Evolutionary conservation across 2,888 invertebrate species (phyloP), one percentile per base, ranked within the genome.

Genomic region (Parnassius orleans): DNA sequence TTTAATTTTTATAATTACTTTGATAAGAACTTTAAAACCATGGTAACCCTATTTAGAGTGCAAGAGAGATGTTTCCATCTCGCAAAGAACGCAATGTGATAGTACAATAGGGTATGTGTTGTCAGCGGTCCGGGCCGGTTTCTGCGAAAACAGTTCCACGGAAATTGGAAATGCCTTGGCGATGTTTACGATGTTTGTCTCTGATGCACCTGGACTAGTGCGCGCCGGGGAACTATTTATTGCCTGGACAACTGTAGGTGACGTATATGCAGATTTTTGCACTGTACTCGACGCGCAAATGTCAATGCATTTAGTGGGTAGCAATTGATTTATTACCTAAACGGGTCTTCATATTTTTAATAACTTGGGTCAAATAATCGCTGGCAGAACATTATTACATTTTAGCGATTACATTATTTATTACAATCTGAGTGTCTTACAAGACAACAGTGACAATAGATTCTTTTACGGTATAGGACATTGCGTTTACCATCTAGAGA

Each of bases 91-190:
- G 33, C 33, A 10, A 58, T 11, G 9, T 5, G 14, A 53, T 43
- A 41, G 19, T 1, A 41, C 24, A 33, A 33, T 48, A 47, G 10
- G 14, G 2, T n/a, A 12, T 56, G 50, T 51, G 43, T 56, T 55
- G 48, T 24, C 11, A 42, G 9, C 48, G 48, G 24, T n/a, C 24
- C 9, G 33, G 52, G 41, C 12, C 52, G 52, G 9, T 54, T 14
- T 61, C 51, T 33, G 33, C 61, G 55, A 61, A 61, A 55, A 61
- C 61, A 61, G 51, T 44, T 60, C 43, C n/a, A 51, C 51, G 3
- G 51, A 41, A 50, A 61, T 61, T 61, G 24, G 41, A 51, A 55
- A 61, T 56, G 54, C 43, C 11, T 10, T 14, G 15, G 11, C 10
- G 41, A 53, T 42, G 15, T 33, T 10, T 60, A 46, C 24, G 59